Evolutionary conservation across 2,113 vertebrate species (phyloP).

Genomic region (Heloderma charlesbogerti): DNA sequence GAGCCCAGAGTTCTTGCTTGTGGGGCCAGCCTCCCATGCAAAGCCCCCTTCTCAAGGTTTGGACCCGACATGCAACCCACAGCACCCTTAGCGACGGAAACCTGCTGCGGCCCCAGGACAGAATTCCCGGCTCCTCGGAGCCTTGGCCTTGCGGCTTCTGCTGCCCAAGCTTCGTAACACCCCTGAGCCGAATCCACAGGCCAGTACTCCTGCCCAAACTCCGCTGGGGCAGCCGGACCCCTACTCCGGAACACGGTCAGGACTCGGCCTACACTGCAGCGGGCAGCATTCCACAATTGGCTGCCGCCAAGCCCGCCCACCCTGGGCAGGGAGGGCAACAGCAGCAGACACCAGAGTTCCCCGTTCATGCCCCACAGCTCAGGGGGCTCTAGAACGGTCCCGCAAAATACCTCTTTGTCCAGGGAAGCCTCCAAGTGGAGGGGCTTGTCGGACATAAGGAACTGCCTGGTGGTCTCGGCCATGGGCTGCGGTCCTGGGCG

Average conservation of each 20-base stretch:
- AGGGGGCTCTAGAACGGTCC: too few relatives aligned
- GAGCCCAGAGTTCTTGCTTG: background rate
- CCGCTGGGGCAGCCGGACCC: background rate
- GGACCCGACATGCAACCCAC: background rate
- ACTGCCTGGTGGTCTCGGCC: constrained; percentile 93
- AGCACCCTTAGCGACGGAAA: background rate
- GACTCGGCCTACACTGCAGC: background rate
- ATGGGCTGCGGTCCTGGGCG: constrained; percentile 91
- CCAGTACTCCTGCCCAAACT: background rate
- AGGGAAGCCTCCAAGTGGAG: constrained; percentile 93
- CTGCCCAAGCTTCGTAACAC: background rate
- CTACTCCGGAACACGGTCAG: background rate
- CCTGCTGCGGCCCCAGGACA: background rate
- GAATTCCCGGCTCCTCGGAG: background rate
- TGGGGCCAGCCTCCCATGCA: accelerated
- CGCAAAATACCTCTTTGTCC: constrained; percentile 88
- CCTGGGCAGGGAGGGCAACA: background rate
- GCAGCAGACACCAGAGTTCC: background rate
- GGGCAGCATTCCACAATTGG: background rate
- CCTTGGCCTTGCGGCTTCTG: background rate
- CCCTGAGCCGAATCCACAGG: background rate
- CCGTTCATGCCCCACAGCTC: background rate
- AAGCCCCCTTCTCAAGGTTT: accelerated
- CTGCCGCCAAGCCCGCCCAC: background rate
- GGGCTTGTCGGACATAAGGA: constrained; percentile 96